Evolutionary conservation across 2,113 vertebrate genomes (phyloP), one percentile per base, ranked within the genome.

Genomic region (Numenius arquata): DNA sequence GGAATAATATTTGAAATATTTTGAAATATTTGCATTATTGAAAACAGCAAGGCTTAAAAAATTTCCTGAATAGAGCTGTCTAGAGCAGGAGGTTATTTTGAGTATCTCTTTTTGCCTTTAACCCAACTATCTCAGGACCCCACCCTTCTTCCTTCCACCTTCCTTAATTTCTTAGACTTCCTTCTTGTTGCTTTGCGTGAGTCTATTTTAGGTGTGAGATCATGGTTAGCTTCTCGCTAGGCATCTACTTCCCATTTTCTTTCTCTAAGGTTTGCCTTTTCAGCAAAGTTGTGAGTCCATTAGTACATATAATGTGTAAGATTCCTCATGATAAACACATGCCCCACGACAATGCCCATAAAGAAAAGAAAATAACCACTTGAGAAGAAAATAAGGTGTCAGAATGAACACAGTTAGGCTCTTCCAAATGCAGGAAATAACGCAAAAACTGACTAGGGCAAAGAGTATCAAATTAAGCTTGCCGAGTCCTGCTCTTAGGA

Each of bases 141-240:
- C 94, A 95, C 95, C 73, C 78, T 89, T 85, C 90, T 97, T 97
- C 95, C 97, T 97, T 97, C 96, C 96, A 96, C 94, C 91, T 97
- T 97, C 95, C 95, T 96, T 95, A 59, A 93, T 94, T 96, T 96
- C 95, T 95, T 68, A 86, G 82, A 95, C 96, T 97, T 97, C 97
- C 97, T 96, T 93, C 94, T 95, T 21, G 38, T 52, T 91, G 88
- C 88, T 67, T 82, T 89, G 84, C 8, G 26, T 43, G 84, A 36
- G 45, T 15, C 93, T 96, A 71, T 95, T 96, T 96, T 89, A 34
- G 70, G 84, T 66, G 74, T 85, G 91, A 82, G 92, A 70, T 80
- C 34, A 2, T 77, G 53, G 45, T 70, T 11, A 73, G 89, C 86
- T 94, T 62, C 89, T 82, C 1, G 1, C 86, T 83, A 43, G 70